Conservation (phyloP, 2,113 vertebrate genomes). For the Gymnarchus niloticus region DNA sequence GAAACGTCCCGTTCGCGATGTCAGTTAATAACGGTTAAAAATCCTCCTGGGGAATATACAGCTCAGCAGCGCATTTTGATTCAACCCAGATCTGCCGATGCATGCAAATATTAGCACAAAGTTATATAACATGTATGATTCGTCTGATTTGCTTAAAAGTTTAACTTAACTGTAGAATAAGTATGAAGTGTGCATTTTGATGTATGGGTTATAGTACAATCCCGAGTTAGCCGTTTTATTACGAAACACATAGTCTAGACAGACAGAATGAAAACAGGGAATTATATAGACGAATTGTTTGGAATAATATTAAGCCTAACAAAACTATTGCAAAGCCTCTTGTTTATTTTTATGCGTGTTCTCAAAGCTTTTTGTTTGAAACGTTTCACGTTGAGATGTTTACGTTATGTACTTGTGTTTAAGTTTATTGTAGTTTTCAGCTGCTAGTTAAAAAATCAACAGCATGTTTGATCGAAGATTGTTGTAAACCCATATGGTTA, state of each 20-base stretch:
- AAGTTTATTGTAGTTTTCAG: no score
- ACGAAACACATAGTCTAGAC: no score
- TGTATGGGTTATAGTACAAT: not conserved
- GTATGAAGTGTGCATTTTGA: not conserved
- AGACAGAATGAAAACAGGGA: no score
- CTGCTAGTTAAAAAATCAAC: not conserved
- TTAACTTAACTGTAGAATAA: not conserved
- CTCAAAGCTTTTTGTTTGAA: no score
- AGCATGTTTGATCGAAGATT: not conserved
- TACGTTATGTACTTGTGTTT: no score
- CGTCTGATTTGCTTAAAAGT: not conserved
- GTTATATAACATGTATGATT: not conserved
- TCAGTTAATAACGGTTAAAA: not conserved
- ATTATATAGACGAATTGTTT: no score
- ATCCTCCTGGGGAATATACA: not conserved
- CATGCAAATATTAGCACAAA: not conserved
- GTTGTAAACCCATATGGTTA: not conserved
- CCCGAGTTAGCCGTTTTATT: no score
- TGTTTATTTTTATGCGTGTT: no score
- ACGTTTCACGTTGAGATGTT: no score
- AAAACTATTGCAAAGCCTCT: no score
- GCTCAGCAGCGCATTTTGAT: not conserved
- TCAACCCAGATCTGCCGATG: not conserved
- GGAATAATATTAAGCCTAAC: no score
- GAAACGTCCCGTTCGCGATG: no score